Base-by-base conservation (phyloP, 1,140 invertebrate species). In the Potamilus streckersoni region DNA sequence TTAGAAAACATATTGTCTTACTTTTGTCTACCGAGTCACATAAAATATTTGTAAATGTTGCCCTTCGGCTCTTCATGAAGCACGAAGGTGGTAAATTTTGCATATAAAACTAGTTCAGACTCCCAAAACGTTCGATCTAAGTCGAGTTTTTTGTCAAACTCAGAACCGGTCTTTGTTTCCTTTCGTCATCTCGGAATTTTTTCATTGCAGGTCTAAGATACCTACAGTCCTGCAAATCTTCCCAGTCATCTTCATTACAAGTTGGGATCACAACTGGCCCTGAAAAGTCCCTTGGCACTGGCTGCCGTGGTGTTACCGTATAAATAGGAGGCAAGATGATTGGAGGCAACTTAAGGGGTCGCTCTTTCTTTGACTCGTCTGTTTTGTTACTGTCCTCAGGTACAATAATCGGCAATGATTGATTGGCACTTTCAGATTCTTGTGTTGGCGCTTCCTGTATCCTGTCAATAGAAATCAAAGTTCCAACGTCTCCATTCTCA, bases 401-500 rank as follows among this genome's bases (percentile, higher is more conserved):
- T n/a, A 58, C 59, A 60, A 75, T 58, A 55, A 20, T 49, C 64
- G 68, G 66, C 17, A 59, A 31, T 15, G 73, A 69, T 15, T 67
- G 20, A 11, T 69, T 60, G 63, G 55, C 19, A n/a, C 70, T 62
- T 31, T 57, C 60, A 16, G 19, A 65, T 57, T 66, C 72, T 38
- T 38, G 38, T 38, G 38, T 38, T 38, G 38, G 38, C 4, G 38
- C 8, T 11, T 75, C 68, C 3, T 31, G 8, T 20, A 49, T 64
- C 64, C 73, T 58, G 55, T 75, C 73, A 23, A 75, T 69, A 23
- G 73, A 75, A 49, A 75, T 75, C 49, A 75, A 61, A 31, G 73
- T 75, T 8, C 73, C 73, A 13, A 75, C 73, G 60, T 75, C 73
- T 13, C 73, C 73, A 56, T 75, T 75, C 64, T 75, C 63, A 69